These are phyloP conservation scores for Albula goreensis DNA, from an alignment of 2,113 vertebrate species.

Conservation along the genomic window DNA sequence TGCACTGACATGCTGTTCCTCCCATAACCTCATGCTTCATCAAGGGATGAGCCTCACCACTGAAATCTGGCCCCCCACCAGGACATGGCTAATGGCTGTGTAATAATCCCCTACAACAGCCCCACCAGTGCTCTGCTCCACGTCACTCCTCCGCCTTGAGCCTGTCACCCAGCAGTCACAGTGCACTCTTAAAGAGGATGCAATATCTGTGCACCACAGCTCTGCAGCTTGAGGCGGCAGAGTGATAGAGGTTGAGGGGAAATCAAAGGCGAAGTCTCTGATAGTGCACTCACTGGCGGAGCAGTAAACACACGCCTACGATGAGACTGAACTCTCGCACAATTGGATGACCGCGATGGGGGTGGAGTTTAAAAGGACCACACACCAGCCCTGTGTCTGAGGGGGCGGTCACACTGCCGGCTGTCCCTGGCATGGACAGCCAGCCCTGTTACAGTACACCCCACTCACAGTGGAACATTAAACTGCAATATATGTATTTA, in stretches of 20 bases:
- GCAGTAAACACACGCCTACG: conserved; percentile 25
- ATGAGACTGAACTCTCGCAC: conserved; percentile 24
- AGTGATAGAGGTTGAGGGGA: conserved; percentile 16
- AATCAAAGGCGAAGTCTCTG: background rate
- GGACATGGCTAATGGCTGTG: conserved; percentile 22
- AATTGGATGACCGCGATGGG: conserved; percentile 12
- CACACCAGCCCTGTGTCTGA: background rate
- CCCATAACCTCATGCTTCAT: conserved; percentile 34
- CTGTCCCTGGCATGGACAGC: background rate
- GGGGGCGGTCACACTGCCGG: background rate
- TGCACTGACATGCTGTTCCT: conserved; percentile 9
- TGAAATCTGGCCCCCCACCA: conserved; percentile 9
- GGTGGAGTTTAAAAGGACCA: conserved; percentile 13
- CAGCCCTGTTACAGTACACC: background rate
- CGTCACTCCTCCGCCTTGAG: conserved; percentile 8
- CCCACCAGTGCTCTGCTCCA: conserved; percentile 9
- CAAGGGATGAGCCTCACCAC: background rate
- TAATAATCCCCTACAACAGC: conserved; percentile 26
- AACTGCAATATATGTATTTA: background rate
- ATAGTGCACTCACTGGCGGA: conserved; percentile 22
- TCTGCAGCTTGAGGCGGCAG: conserved; percentile 10
- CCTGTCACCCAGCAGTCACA: background rate
- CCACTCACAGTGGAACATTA: background rate
- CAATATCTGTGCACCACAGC: conserved; percentile 4
- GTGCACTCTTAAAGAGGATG: conserved; percentile 18